Base-by-base conservation (phyloP, 2,888 invertebrate genomes). In the Allygus modestus region DNA sequence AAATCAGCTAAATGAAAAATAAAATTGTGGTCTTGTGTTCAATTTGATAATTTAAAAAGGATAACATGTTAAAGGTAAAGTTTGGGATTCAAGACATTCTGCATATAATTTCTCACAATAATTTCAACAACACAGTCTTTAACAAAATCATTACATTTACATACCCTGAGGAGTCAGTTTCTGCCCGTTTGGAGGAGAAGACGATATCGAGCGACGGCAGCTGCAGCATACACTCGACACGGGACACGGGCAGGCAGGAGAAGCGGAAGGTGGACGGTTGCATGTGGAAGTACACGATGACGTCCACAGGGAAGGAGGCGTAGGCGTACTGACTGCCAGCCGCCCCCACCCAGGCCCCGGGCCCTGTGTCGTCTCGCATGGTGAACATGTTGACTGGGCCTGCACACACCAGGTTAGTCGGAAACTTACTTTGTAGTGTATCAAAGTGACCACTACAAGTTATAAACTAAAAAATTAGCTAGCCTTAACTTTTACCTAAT, bases 281-380 rank as follows among this genome's bases (percentile, higher is more conserved):
- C 95, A 99, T 98, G 91, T 98, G 97, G 92, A 99, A 97, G 91
- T 98, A 98, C 61, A 99, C 98, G 88, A 99, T 97, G 31, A 99
- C 98, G 91, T 99, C 99, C 0, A 99, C 98, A 0, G 99, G 99
- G 91, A 99, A 99, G 83, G 98, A 97, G 51, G 97, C 96, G 90
- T 97, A 97, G 87, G 96, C 96, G 89, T 96, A 96, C 90, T 95
- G 95, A 0, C 94, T 95, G 88, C 94, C 94, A 87, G 94, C 93
- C 51, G 93, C 91, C 87, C 94, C 93, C 9, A 86, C 86, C 87
- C 87, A 87, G 9, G 86, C 85, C 31, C 86, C 85, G 20, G 84
- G 83, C 1, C 75, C 82, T 0, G 82, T 51, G 46, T 86, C 86
- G 71, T 88, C 87, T 26, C 88, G 87, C 87, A 88, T 87, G n/a